These are phyloP conservation scores for Sigmodon hispidus DNA, from an alignment of 2,113 vertebrate species.

Conservation along the genomic window DNA sequence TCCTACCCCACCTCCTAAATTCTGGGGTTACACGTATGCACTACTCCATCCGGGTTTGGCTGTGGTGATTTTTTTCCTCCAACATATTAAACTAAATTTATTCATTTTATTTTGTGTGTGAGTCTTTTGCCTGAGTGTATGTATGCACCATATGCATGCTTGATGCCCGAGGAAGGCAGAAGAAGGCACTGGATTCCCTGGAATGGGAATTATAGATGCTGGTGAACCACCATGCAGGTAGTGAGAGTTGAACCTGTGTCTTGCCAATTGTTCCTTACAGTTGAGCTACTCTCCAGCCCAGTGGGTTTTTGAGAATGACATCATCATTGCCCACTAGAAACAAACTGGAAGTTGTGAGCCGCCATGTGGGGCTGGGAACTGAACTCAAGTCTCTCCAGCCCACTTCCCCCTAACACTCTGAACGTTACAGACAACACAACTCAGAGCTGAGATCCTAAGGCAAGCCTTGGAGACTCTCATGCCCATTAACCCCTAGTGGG, in stretches of 20 bases:
- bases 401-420: neutral
- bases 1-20: neutral
- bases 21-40: neutral
- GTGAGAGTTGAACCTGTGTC: neutral
- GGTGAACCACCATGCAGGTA: neutral
- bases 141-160: too few relatives aligned
- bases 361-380: neutral
- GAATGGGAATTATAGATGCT: neutral
- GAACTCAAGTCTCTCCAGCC: neutral
- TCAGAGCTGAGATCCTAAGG: accelerated
- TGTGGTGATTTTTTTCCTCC: too few relatives aligned
- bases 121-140: neutral
- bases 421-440: neutral
- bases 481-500: neutral
- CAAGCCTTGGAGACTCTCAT: too few relatives aligned
- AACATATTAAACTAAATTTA: neutral
- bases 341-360: too few relatives aligned
- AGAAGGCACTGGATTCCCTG: neutral
- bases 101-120: neutral
- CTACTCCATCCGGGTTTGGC: neutral
- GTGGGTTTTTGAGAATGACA: neutral
- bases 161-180: neutral
- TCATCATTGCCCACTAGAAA: neutral
- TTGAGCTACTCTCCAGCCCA: neutral
- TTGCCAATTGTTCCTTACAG: neutral